These are phyloP conservation scores for Tragulus kanchil DNA, from an alignment of 2,113 vertebrate genomes.

Conservation along the genomic window DNA sequence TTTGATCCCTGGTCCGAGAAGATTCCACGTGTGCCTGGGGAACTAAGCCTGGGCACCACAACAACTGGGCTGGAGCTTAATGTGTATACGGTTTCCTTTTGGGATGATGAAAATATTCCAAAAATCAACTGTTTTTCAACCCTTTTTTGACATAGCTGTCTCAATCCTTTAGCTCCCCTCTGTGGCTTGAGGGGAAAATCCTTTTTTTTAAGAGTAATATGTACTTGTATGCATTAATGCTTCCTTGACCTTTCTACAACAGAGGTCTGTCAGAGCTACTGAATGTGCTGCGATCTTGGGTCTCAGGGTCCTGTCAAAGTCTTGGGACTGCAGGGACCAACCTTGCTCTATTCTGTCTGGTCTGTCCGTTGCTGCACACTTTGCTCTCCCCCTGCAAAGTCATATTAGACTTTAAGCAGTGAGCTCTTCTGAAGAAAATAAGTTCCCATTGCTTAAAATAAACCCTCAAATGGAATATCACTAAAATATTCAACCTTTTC, in stretches of 20 bases:
- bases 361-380: neutral
- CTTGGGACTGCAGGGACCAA: neutral
- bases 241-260: conserved; percentile 23
- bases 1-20: neutral
- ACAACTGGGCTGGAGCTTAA: neutral
- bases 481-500: neutral
- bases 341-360: neutral
- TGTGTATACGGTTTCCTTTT: no score
- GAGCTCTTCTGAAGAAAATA: neutral
- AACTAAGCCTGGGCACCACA: rapidly evolving
- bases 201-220: neutral
- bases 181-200: neutral
- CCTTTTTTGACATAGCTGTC: neutral
- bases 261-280: neutral
- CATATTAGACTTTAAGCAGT: neutral
- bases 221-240: neutral
- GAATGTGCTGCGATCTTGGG: neutral
- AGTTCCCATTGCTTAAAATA: neutral
- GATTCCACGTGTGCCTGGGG: neutral
- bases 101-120: no score
- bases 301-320: neutral
- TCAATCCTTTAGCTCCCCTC: neutral
- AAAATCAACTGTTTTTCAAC: no score
- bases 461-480: neutral
- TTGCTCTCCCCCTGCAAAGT: neutral